Conservation (phyloP, 2,113 vertebrate species). For the Oreochromis spilurus region DNA sequence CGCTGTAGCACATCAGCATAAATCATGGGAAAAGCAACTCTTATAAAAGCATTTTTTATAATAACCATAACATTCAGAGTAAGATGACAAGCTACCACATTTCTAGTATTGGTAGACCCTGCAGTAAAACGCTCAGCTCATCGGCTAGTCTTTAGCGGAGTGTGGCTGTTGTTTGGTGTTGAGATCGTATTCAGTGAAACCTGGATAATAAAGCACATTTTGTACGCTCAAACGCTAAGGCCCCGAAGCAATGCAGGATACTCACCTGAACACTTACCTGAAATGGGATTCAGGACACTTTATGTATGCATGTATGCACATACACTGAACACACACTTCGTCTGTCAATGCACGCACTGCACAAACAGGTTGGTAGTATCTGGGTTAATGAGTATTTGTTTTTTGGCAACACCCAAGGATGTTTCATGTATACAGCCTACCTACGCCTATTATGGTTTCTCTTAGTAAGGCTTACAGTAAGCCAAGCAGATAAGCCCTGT, state of each 20-base stretch:
- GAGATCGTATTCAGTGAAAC: background rate
- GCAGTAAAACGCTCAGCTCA: background rate
- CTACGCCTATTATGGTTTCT: slow-evolving; percentile 48
- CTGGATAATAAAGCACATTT: background rate
- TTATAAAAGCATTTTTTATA: background rate
- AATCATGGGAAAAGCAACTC: background rate
- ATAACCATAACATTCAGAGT: background rate
- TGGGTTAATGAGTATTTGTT: slow-evolving; percentile 67
- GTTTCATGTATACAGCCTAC: slow-evolving; percentile 38
- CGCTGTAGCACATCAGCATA: background rate
- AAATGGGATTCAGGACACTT: slow-evolving; percentile 18
- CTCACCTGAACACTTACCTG: slow-evolving; percentile 14
- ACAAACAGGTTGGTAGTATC: slow-evolving; percentile 44
- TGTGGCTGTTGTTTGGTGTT: background rate
- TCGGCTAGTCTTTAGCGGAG: background rate
- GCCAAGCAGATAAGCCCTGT: slow-evolving; percentile 42
- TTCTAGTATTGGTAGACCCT: background rate
- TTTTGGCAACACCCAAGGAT: slow-evolving; percentile 65
- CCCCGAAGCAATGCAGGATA: background rate
- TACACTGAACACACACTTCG: slow-evolving; percentile 19
- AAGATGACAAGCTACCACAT: background rate
- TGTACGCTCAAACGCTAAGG: background rate
- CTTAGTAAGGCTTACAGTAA: slow-evolving; percentile 24
- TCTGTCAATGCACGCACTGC: slow-evolving; percentile 28
- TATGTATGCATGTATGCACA: background rate